Evolutionary conservation across 2,113 vertebrate genomes (phyloP).

Genomic region (Nestor notabilis): DNA sequence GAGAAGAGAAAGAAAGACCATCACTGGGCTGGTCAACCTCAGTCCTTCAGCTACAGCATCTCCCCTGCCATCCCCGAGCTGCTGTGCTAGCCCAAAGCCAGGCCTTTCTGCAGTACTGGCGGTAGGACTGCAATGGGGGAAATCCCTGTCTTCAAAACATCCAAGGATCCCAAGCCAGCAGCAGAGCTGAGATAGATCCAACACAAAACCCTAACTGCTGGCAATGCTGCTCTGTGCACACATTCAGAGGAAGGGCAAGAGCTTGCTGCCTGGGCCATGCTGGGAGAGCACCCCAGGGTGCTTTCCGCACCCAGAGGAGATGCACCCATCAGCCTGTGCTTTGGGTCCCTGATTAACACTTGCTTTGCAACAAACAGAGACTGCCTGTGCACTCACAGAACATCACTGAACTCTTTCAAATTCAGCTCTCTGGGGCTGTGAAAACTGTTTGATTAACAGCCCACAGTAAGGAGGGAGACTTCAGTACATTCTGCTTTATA

Average conservation of each 20-base stretch:
- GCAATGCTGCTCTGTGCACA: not conserved
- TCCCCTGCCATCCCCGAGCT: not conserved
- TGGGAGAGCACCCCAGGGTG: not conserved
- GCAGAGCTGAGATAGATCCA: not conserved
- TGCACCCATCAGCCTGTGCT: not conserved
- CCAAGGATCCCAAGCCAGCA: not conserved
- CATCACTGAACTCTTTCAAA: not conserved
- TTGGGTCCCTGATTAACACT: not conserved
- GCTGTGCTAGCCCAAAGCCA: not conserved
- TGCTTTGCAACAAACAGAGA: not conserved
- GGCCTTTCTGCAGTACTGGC: not conserved
- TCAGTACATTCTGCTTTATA: not conserved
- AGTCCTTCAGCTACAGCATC: not conserved
- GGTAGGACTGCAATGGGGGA: too few species aligned
- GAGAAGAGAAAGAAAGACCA: not conserved
- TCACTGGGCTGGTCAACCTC: not conserved
- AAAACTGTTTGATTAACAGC: not conserved
- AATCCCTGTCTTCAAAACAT: not conserved
- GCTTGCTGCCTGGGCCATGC: not conserved
- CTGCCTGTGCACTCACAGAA: accelerated
- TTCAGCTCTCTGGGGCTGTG: not conserved
- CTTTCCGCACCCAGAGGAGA: not conserved
- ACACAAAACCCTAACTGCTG: not conserved
- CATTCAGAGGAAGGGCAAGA: not conserved
- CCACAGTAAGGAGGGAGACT: not conserved